Evolutionary conservation across 2,888 invertebrate species (phyloP).

Genomic region (Octodonta nipae): DNA sequence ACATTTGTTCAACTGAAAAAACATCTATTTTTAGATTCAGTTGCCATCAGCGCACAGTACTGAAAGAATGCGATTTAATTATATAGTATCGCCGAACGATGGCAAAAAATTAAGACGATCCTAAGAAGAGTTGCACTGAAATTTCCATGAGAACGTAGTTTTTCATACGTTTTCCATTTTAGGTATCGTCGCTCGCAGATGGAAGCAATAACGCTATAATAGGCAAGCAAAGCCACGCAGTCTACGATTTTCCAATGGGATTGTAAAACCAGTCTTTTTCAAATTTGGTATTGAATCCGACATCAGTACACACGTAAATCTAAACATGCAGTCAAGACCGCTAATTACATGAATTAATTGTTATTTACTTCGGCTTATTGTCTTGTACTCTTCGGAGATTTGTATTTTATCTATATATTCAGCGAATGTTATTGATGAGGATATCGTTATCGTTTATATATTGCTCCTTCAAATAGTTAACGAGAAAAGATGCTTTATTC

Average conservation of each 20-base stretch:
- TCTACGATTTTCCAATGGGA: conserved; percentile 34
- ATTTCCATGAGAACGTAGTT: conserved; percentile 34
- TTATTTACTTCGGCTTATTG: conserved; percentile 26
- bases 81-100: conserved; percentile 13
- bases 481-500: conserved; percentile 16
- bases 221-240: conserved; percentile 36
- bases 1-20: too few species aligned
- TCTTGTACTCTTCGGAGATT: conserved; percentile 17
- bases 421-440: conserved; percentile 17
- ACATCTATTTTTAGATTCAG: too few species aligned
- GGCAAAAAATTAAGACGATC: conserved; percentile 18
- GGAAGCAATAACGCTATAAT: conserved; percentile 33
- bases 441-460: conserved; percentile 5
- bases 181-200: conserved; percentile 26
- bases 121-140: conserved; percentile 23
- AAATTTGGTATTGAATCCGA: conserved; percentile 36
- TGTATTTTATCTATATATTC: conserved; percentile 18
- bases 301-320: conserved; percentile 33
- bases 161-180: conserved; percentile 31
- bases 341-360: conserved; percentile 37
- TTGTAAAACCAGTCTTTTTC: conserved; percentile 34
- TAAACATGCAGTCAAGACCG: conserved; percentile 30
- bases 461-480: conserved; percentile 7
- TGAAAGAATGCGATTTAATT: conserved; percentile 20
- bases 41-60: too few species aligned